These are phyloP conservation scores for Trinorchestia longiramus DNA, from an alignment of 1,140 invertebrate genomes.

Conservation along the genomic window DNA sequence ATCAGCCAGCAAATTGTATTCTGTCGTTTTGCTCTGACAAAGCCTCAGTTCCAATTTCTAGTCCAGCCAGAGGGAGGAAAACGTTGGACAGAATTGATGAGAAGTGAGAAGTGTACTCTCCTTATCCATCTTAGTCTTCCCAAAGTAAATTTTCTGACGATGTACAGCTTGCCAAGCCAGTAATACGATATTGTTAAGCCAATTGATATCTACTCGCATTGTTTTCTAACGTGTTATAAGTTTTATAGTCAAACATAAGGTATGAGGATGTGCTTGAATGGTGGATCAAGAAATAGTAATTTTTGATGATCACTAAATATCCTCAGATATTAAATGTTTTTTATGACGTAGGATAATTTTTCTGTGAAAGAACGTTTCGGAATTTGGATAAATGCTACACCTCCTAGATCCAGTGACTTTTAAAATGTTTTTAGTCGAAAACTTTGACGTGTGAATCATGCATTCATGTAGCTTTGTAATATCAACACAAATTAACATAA, in stretches of 20 bases:
- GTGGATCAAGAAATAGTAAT: neutral
- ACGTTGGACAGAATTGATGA: neutral
- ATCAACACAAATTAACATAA: neutral
- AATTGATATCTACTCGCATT: neutral
- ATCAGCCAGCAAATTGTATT: neutral
- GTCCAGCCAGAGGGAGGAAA: neutral
- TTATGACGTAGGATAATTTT: neutral
- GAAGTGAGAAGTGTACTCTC: neutral
- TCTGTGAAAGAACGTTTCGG: neutral
- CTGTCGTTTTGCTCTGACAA: neutral
- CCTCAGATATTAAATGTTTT: neutral
- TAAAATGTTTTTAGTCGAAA: neutral
- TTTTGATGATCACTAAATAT: neutral
- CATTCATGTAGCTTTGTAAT: neutral
- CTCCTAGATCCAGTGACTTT: neutral
- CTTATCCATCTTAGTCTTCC: neutral
- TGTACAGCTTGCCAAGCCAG: neutral
- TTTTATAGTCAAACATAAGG: neutral
- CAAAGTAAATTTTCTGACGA: neutral
- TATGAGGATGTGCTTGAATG: neutral
- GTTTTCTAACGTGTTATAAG: neutral
- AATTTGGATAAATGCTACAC: neutral
- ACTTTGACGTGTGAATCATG: neutral
- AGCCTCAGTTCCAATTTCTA: neutral
- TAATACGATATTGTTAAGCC: neutral